Base-by-base conservation (phyloP, 2,888 invertebrate species). In the Platynereis dumerilii region DNA sequence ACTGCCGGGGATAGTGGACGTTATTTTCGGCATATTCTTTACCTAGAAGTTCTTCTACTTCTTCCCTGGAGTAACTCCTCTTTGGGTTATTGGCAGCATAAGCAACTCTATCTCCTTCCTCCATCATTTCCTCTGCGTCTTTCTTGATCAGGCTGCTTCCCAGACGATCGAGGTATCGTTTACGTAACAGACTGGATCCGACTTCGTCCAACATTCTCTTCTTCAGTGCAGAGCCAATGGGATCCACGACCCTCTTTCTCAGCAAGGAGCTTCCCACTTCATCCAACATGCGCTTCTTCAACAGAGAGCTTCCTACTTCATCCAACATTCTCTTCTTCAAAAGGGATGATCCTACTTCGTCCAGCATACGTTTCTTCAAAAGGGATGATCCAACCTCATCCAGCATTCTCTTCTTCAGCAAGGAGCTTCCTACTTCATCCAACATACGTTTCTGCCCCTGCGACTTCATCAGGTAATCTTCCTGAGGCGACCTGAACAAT, bases 351-450 rank as follows among this genome's bases (percentile, higher is more conserved):
- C 62, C 62, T 10, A 62, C 52, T 2, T 55, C 24, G 24, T 62
- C 62, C 7, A 62, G 56, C 45, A 57, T 56, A 2, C 62, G 56
- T 56, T 62, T 62, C 57, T 29, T 62, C 12, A 62, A 27, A 44
- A 62, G 45, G 10, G 62, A 62, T n/a, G 56, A 56, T 2, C 62
- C 62, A n/a, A 62, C 52, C 2, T 24, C 26, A 45, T 62, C 62
- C 42, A 62, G 26, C 45, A 62, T 42, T 12, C 62, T 42, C 48
- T 62, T 62, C 20, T 48, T 62, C 5, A 62, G 45, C n/a, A 48
- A 22, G 22, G 48, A 48, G 48, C 48, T 48, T 48, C 48, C 48
- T 22, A 48, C 48, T 48, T n/a, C 20, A 22, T 48, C 48, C 48
- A 48, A n/a, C 22, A 48, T 20, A 5, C 48, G 7, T n/a, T 48